Evolutionary conservation across 2,888 invertebrate species (phyloP).

Genomic region (Apotomis capreana): DNA sequence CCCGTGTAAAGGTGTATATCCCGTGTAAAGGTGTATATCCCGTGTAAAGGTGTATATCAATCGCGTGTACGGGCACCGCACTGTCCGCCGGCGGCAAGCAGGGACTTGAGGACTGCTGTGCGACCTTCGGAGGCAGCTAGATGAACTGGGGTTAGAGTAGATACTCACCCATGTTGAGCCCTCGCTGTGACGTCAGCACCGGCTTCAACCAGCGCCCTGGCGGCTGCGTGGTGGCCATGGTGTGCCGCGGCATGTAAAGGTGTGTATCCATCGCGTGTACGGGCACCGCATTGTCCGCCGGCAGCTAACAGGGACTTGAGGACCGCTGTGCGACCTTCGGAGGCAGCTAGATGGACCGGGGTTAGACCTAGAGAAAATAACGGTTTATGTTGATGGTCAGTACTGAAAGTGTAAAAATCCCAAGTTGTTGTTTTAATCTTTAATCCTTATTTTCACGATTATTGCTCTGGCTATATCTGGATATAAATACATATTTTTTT

Average conservation of each 20-base stretch:
- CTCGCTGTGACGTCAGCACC: background rate
- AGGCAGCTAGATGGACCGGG: constrained; percentile 91
- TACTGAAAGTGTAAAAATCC: no score
- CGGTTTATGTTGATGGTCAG: background rate
- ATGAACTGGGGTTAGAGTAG: constrained; percentile 87
- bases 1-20: constrained; percentile 98
- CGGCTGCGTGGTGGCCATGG: constrained; percentile 97
- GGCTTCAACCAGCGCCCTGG: constrained; percentile 78
- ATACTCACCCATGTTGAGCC: background rate
- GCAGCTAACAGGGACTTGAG: constrained; percentile 91
- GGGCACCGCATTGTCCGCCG: constrained; percentile 88
- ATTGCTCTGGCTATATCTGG: no score
- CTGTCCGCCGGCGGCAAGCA: constrained; percentile 90
- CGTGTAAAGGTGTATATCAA: constrained; percentile 97
- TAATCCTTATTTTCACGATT: no score
- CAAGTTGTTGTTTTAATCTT: no score
- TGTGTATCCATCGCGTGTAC: constrained; percentile 93
- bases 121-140: constrained; percentile 97
- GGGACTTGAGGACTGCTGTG: constrained; percentile 87
- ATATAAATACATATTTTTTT: no score
- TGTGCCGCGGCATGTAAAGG: constrained; percentile 98
- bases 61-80: constrained; percentile 89
- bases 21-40: constrained; percentile 97
- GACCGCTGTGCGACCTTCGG: constrained; percentile 91
- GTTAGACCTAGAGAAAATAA: constrained; percentile 86